Evolutionary conservation across 2,113 vertebrate genomes (phyloP).

Genomic region (Illadopsis cleaveri): DNA sequence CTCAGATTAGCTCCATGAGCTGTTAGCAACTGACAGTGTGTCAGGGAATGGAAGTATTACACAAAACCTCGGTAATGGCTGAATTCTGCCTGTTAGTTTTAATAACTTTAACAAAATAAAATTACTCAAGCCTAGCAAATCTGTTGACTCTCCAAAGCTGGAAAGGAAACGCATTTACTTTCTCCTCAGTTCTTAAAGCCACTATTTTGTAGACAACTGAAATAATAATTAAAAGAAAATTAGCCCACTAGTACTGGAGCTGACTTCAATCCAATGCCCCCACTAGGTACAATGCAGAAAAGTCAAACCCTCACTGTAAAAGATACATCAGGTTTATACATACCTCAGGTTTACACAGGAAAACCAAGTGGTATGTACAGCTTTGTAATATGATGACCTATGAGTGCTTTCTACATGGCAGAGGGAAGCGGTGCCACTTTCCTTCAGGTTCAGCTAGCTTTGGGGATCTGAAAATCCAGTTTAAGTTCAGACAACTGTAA

Average conservation of each 20-base stretch:
- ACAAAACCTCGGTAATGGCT: conserved; percentile 43
- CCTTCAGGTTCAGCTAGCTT: background rate
- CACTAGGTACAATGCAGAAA: background rate
- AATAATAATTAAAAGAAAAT: background rate
- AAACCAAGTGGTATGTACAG: background rate
- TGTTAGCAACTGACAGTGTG: conserved; percentile 45
- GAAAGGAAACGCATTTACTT: conserved; percentile 50
- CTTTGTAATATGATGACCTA: background rate
- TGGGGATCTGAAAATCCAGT: background rate
- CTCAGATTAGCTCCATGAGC: conserved; percentile 40
- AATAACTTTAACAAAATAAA: conserved; percentile 44
- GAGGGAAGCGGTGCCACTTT: background rate
- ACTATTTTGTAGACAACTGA: background rate
- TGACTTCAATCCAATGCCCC: background rate
- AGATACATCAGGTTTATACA: background rate
- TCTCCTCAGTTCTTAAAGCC: conserved; percentile 39
- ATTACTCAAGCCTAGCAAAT: conserved; percentile 43
- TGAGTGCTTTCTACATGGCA: background rate
- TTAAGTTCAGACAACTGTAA: background rate
- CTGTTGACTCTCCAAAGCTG: conserved; percentile 35
- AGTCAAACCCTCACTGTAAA: background rate
- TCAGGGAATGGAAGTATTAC: conserved; percentile 35
- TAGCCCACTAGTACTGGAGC: background rate
- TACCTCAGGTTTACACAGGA: background rate
- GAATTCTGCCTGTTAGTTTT: conserved; percentile 47